Evolutionary conservation across 2,888 invertebrate genomes (phyloP).

Genomic region (Mythimna loreyi): DNA sequence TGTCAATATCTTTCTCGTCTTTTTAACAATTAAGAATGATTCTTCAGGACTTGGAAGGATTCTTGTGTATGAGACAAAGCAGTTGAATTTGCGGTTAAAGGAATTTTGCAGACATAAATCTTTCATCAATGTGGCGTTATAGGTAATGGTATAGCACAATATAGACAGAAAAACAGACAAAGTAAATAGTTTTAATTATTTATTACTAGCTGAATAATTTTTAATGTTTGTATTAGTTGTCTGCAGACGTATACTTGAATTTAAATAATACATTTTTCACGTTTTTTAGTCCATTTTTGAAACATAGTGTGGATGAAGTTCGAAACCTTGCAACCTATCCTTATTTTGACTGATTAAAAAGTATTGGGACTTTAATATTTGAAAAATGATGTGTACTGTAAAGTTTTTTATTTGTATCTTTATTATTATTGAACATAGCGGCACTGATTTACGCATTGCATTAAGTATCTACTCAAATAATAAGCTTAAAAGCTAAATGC

Average conservation of each 20-base stretch:
- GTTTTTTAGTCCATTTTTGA: not conserved
- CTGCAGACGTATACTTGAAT: not conserved
- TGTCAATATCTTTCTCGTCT: too few species aligned
- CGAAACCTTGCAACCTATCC: not conserved
- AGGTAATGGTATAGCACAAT: not conserved
- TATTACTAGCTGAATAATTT: slow-evolving; percentile 1
- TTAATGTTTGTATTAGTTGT: slow-evolving; percentile 14
- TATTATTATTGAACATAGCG: not conserved
- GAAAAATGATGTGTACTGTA: not conserved
- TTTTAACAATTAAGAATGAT: not conserved
- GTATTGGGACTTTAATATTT: not conserved
- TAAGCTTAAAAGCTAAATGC: slow-evolving; percentile 27
- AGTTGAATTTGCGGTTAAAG: not conserved
- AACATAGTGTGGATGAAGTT: not conserved
- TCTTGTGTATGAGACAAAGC: not conserved
- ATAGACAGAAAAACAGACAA: not conserved
- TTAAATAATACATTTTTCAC: not conserved
- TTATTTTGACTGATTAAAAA: not conserved
- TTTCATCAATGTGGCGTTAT: not conserved
- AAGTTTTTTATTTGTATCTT: not conserved
- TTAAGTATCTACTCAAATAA: slow-evolving; percentile 27
- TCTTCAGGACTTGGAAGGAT: not conserved
- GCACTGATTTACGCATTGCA: not conserved
- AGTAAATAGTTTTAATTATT: slow-evolving; percentile 16
- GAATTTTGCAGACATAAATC: not conserved